Base-by-base conservation (phyloP, 2,797 vertebrate species). In the Rallus crepitans region DNA sequence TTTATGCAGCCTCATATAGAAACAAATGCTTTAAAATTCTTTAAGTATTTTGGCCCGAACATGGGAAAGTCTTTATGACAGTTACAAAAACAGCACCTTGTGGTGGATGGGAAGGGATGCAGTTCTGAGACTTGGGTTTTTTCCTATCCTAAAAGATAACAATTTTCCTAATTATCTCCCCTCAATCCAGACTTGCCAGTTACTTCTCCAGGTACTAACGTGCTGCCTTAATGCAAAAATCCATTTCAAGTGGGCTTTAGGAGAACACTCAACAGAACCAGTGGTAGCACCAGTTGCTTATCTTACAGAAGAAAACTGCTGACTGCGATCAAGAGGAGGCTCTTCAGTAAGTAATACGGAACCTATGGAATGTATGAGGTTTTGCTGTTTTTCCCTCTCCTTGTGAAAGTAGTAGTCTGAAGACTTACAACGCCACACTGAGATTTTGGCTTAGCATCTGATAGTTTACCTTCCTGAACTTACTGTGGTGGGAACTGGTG, bases 351-450 rank as follows among this genome's bases (percentile, higher is more conserved):
- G 14, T 8, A 64, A 59, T 3, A 33, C 0, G 1, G 39, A 71
- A 37, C 47, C 71, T 40, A 37, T 12, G 39, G 27, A 6, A n/a
- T 42, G 27, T n/a, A 33, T 23, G 10, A 16, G 2, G 4, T 1
- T 33, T 50, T 42, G 21, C 35, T 75, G 1, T 8, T 72, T 77
- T 70, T 56, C 27, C 31, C 87, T 56, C 50, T 81, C 40, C 61
- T 71, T 16, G 11, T 7, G 28, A 30, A 33, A 60, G n/a, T 0
- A 55, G 12, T 3, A 35, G 30, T 18, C n/a, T 1, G 25, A 47
- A 69, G 53, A 30, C 4, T 24, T 11, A 2, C 3, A 50, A 11
- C 0, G 31, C 40, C 63, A 7, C 0, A 0, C 37, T 17, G 11
- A 19, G 17, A 1, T 65, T 81, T 40, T 42, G 10, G 0, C 18